phyloP scores from a whole-genome alignment of 2,797 vertebrate species.

The Hypotaenidia philippensis region DNA sequence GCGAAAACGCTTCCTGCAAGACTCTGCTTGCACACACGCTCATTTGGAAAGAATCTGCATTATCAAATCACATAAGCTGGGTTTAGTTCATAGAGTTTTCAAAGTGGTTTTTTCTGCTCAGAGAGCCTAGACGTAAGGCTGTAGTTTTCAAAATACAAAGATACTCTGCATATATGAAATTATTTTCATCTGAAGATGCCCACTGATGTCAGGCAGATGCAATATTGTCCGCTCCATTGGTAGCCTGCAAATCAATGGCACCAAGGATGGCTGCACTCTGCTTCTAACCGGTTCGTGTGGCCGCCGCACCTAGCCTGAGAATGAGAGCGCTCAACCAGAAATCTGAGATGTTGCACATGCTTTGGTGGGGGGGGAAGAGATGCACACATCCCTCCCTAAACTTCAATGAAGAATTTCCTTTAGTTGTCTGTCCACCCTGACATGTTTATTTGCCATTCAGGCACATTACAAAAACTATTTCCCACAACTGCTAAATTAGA shows the following conservation, averaged over 20 bases:
- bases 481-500: background rate
- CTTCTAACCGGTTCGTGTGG: background rate
- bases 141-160: background rate
- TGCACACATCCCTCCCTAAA: background rate
- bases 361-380: background rate
- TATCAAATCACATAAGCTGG: background rate
- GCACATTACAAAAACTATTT: background rate
- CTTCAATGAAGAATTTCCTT: background rate
- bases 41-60: constrained; percentile 30
- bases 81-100: background rate
- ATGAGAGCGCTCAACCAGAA: background rate
- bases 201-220: background rate
- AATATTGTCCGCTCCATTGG: background rate
- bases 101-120: background rate
- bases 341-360: background rate
- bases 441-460: background rate
- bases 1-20: constrained; percentile 3
- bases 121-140: background rate
- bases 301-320: background rate
- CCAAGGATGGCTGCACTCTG: background rate
- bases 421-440: background rate
- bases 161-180: background rate
- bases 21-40: constrained; percentile 16
- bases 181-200: background rate
- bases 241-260: background rate